Base-by-base conservation (phyloP, 1,140 invertebrate species). In the Lithobius niger region DNA sequence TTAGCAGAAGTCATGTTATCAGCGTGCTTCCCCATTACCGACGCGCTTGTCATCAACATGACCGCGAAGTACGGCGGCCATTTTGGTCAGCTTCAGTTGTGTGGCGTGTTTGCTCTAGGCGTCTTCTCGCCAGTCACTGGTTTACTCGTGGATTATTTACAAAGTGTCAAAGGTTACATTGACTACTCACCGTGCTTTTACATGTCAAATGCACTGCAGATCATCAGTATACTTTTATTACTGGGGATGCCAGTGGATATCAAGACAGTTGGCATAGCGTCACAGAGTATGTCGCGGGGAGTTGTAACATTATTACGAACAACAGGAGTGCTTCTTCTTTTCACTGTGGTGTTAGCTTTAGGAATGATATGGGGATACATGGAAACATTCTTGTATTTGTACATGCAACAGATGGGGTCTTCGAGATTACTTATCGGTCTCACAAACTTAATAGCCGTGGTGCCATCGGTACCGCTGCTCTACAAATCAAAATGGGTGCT, bases 401-500 rank as follows among this genome's bases (percentile, higher is more conserved):
- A 81, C 62, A 69, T 85, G 4, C 60, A 68, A 21, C 75, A 76
- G 27, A 60, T 83, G 53, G 69, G 74, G 54, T 77, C 76, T 28
- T 71, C 76, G 25, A 73, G 78, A 52, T 64, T 81, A 19, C 65
- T 81, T 15, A 74, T 85, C 40, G 83, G 83, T 1, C 67, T 86
- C 4, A 79, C 80, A 27, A 62, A 84, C 60, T 79, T 81, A 1
- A 68, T 78, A 31, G 78, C 77, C 61, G 76, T 81, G 43, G 56
- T 84, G 58, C 76, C 80, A 24, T 81, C 85, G 44, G 66, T 84
- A 55, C 68, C 84, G 44, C 80, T 87, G 66, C 71, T 89, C 16
- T 82, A 80, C 74, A 82, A 82, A 68, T 83, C 85, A 1, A 85
- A 89, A 61, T 79, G 78, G 60, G 76, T 91, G 25, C 83, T 92